Evolutionary conservation across 2,797 vertebrate genomes (phyloP).

Genomic region (Coccyzus lansbergi): DNA sequence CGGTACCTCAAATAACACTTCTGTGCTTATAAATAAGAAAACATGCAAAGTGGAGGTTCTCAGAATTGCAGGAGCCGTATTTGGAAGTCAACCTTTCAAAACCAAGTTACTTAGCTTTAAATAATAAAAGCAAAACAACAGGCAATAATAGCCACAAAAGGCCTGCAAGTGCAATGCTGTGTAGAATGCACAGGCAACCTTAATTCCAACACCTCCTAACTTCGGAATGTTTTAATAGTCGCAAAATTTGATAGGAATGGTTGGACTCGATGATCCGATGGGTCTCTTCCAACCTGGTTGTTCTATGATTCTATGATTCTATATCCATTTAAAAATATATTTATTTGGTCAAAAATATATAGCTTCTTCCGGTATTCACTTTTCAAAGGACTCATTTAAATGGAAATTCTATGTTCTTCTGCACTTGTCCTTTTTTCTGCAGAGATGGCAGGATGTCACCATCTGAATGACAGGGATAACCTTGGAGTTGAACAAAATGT

Average conservation of each 20-base stretch:
- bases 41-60: neutral
- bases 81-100: neutral
- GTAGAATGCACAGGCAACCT: neutral
- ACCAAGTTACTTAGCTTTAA: neutral
- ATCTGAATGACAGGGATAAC: neutral
- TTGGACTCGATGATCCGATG: too few relatives aligned
- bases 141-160: neutral
- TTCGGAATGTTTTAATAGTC: neutral
- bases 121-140: neutral
- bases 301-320: too few relatives aligned
- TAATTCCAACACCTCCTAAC: neutral
- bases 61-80: neutral
- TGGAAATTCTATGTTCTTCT: neutral
- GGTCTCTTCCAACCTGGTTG: too few relatives aligned
- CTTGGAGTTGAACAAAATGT: neutral
- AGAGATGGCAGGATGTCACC: neutral
- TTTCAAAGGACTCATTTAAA: slow-evolving; percentile 17
- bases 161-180: neutral
- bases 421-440: neutral
- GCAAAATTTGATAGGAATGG: too few relatives aligned
- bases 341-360: neutral
- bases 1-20: neutral
- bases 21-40: neutral
- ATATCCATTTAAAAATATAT: neutral
- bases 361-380: neutral